Percentiles rank a stretch among this genome's conserved stretches.
phyloP scores from a whole-genome alignment of 2,113 vertebrate species.

The Bambusicola thoracicus region DNA sequence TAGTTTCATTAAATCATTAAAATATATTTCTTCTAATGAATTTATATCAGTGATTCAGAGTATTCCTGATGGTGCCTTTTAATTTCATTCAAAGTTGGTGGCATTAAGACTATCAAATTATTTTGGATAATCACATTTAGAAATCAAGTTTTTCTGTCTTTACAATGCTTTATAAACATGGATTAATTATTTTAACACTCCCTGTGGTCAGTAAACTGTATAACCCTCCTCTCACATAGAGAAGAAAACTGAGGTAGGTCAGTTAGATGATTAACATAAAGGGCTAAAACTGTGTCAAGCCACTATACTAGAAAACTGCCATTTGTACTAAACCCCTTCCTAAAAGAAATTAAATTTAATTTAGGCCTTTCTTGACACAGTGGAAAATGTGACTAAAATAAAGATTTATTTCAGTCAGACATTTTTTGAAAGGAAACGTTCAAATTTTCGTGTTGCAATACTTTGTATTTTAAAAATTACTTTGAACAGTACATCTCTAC shows the following conservation, averaged over 20 bases:
- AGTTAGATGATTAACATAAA: background rate
- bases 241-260: background rate
- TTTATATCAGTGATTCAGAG: background rate
- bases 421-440: background rate
- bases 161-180: background rate
- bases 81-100: background rate
- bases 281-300: background rate
- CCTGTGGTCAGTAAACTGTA: background rate
- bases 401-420: background rate
- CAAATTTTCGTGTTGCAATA: no score
- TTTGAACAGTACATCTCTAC: background rate
- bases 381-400: background rate
- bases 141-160: background rate
- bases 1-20: no score
- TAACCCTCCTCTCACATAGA: background rate
- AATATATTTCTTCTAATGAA: background rate
- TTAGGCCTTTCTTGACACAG: background rate
- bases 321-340: background rate
- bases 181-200: background rate
- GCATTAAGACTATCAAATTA: background rate
- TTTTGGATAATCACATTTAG: background rate
- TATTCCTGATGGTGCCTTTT: background rate
- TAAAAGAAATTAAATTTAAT: background rate
- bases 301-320: background rate
- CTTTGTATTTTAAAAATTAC: no score